Percentiles rank a stretch among this genome's conserved stretches.
Conservation (phyloP, 1,140 invertebrate genomes). For the Rhyzopertha dominica region DNA sequence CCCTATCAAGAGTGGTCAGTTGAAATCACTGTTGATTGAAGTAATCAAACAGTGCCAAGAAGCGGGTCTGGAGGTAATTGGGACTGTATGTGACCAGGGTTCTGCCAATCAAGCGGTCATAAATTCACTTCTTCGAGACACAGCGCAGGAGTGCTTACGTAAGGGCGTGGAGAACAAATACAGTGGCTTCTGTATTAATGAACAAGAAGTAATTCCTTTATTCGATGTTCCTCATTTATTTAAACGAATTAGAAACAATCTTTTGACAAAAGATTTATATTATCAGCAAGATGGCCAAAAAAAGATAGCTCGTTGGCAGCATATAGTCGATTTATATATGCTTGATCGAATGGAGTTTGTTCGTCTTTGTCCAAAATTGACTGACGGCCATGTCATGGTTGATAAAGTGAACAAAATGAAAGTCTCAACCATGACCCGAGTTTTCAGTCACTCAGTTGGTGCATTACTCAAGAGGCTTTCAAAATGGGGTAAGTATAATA, state of each 20-base stretch:
- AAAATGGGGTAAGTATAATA: constrained; percentile 3
- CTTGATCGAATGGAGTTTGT: background rate
- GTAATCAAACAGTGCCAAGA: constrained; percentile 25
- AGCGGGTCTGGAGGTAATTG: constrained; percentile 29
- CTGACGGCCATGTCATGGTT: constrained; percentile 1
- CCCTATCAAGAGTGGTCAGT: constrained; percentile 22
- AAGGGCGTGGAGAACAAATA: constrained; percentile 17
- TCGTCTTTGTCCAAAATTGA: constrained; percentile 11
- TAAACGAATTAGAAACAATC: constrained; percentile 35
- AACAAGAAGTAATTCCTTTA: constrained; percentile 29
- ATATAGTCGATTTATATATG: constrained; percentile 1
- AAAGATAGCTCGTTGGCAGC: constrained; percentile 5
- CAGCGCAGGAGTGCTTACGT: constrained; percentile 1
- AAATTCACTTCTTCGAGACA: constrained; percentile 23
- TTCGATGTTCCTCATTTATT: constrained; percentile 40
- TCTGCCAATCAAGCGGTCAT: constrained; percentile 28
- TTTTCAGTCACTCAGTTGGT: constrained; percentile 11
- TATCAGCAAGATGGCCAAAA: constrained; percentile 2
- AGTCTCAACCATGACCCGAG: constrained; percentile 8
- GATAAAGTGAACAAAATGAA: constrained; percentile 17
- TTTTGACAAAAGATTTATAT: constrained; percentile 6
- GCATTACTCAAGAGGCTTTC: constrained; percentile 3
- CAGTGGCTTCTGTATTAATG: constrained; percentile 27
- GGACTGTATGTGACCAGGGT: constrained; percentile 36
- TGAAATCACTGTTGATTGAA: constrained; percentile 20